Conservation (phyloP, 2,797 vertebrate species). For the Xenopus petersii region DNA sequence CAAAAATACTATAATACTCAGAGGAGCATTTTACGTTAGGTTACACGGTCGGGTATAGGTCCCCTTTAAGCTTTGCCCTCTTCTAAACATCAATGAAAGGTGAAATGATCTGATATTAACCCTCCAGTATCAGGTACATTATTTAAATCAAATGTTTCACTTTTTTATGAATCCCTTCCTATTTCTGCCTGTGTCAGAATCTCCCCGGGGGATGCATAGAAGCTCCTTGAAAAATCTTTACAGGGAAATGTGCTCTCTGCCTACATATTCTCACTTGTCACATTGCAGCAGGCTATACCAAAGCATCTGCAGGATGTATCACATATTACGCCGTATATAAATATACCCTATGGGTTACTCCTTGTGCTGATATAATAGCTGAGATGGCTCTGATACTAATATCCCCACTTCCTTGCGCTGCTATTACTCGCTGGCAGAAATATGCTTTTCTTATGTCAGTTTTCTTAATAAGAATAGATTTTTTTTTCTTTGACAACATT, state of each 20-base stretch:
- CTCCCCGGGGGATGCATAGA: background rate
- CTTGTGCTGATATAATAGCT: background rate
- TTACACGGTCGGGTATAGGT: too few species aligned
- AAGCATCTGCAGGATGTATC: background rate
- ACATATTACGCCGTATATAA: background rate
- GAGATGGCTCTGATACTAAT: background rate
- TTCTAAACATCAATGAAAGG: too few species aligned
- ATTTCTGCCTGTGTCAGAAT: too few species aligned
- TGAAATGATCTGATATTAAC: too few species aligned
- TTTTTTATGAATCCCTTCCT: too few species aligned
- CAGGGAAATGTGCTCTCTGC: background rate
- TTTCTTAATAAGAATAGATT: conserved; percentile 26
- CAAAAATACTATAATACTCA: too few species aligned
- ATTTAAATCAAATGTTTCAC: too few species aligned
- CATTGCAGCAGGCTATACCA: background rate
- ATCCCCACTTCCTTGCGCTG: background rate
- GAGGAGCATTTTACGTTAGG: too few species aligned
- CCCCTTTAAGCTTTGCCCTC: too few species aligned
- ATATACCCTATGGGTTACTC: background rate
- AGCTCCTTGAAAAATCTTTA: background rate
- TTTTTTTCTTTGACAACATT: conserved; percentile 24
- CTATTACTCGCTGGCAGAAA: conserved; percentile 1
- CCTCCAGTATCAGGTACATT: too few species aligned
- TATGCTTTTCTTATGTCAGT: background rate
- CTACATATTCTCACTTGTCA: background rate